Conservation (phyloP, 2,113 vertebrate genomes). For the Diadophis punctatus region DNA sequence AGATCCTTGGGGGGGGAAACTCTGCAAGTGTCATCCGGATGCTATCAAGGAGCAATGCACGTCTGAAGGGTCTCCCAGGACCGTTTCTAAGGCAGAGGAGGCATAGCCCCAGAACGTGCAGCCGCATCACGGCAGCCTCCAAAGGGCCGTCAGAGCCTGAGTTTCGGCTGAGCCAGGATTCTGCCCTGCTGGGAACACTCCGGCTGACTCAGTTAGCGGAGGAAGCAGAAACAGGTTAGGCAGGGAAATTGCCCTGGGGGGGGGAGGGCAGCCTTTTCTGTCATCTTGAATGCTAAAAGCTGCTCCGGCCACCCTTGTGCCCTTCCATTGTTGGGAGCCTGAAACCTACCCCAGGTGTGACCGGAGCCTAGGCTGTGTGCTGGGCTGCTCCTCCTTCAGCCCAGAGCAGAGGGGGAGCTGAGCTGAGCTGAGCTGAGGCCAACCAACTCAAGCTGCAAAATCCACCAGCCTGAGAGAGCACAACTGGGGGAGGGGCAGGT, state of each 20-base stretch:
- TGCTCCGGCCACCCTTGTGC: neutral
- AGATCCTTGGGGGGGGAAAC: neutral
- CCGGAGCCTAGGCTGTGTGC: neutral
- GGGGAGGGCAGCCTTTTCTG: neutral
- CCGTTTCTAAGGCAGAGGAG: neutral
- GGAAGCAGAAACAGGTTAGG: neutral
- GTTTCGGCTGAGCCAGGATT: neutral
- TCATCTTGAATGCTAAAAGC: neutral
- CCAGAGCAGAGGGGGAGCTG: neutral
- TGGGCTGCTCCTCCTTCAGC: neutral
- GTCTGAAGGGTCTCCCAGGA: neutral
- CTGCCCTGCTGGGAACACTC: neutral
- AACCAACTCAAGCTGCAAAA: neutral
- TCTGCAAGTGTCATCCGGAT: neutral
- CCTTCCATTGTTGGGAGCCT: neutral
- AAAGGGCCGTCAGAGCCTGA: neutral
- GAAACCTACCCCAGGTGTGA: neutral
- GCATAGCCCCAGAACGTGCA: neutral
- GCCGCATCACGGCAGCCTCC: neutral
- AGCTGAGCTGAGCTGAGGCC: neutral
- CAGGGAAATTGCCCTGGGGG: neutral
- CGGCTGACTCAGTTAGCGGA: neutral
- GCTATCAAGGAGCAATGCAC: neutral
- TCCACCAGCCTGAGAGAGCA: neutral
- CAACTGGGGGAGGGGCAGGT: too few relatives aligned